These are phyloP conservation scores for Datnioides undecimradiatus DNA, from an alignment of 2,113 vertebrate species.

Conservation along the genomic window DNA sequence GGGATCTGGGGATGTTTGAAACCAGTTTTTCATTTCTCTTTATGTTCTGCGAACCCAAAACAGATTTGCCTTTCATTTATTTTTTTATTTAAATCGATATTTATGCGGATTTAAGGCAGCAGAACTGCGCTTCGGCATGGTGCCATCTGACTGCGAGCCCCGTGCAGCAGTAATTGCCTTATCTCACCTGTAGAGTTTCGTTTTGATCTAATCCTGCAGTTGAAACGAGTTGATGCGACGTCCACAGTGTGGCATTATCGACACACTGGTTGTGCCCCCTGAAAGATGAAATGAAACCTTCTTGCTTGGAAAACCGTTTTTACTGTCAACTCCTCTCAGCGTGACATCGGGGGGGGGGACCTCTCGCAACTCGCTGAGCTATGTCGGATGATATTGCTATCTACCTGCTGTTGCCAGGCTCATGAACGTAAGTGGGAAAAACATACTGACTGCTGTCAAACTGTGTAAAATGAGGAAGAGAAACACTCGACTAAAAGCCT, in stretches of 20 bases:
- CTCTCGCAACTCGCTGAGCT: slow-evolving; percentile 8
- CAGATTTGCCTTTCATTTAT: background rate
- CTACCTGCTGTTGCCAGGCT: background rate
- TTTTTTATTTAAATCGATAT: background rate
- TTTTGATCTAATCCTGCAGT: background rate
- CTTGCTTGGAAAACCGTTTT: background rate
- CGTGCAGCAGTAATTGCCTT: background rate
- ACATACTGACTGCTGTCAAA: background rate
- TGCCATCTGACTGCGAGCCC: background rate
- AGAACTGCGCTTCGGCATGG: background rate
- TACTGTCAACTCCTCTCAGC: background rate
- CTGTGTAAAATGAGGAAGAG: background rate
- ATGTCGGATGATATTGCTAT: background rate
- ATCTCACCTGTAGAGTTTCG: background rate
- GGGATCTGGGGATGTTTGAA: too few relatives aligned
- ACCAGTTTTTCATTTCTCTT: background rate
- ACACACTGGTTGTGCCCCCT: background rate
- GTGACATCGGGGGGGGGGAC: background rate
- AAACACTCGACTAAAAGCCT: background rate
- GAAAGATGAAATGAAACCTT: background rate
- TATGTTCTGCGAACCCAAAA: background rate
- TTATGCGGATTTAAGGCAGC: too few relatives aligned
- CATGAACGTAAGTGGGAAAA: slow-evolving; percentile 12
- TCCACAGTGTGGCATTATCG: background rate
- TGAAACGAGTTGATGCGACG: background rate